Conservation (phyloP, 2,113 vertebrate species). For the Rhombomys opimus region DNA sequence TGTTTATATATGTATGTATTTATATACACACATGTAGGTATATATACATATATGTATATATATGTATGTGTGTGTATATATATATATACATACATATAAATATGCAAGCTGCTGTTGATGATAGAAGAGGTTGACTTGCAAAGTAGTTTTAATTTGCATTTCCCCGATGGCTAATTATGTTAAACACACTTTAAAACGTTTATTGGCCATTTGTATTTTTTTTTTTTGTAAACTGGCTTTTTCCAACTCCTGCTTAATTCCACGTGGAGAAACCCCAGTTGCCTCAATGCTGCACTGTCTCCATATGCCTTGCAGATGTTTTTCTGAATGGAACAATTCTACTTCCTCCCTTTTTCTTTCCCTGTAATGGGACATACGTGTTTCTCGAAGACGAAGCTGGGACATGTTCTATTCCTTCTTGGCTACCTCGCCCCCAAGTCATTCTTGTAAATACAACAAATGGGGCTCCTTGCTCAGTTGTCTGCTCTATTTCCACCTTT, state of each 20-base stretch:
- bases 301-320: background rate
- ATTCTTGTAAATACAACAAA: background rate
- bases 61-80: background rate
- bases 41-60: background rate
- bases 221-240: background rate
- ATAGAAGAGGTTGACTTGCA: background rate
- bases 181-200: background rate
- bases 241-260: background rate
- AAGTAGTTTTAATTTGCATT: background rate
- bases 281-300: background rate
- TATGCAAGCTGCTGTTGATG: background rate
- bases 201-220: background rate
- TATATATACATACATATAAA: background rate
- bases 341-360: background rate
- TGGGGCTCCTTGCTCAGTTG: background rate
- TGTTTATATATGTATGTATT: background rate
- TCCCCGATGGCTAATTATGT: background rate
- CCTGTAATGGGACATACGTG: rapidly evolving
- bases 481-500: background rate
- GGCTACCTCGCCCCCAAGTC: background rate
- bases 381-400: background rate
- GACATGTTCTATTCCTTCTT: background rate
- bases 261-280: background rate
- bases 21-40: too few relatives aligned
- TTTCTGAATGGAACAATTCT: background rate